A percentile compares a stretch with the other conserved stretches of the same genome.
Conservation (phyloP, 1,140 invertebrate genomes). For the Agrypnia vestita region DNA sequence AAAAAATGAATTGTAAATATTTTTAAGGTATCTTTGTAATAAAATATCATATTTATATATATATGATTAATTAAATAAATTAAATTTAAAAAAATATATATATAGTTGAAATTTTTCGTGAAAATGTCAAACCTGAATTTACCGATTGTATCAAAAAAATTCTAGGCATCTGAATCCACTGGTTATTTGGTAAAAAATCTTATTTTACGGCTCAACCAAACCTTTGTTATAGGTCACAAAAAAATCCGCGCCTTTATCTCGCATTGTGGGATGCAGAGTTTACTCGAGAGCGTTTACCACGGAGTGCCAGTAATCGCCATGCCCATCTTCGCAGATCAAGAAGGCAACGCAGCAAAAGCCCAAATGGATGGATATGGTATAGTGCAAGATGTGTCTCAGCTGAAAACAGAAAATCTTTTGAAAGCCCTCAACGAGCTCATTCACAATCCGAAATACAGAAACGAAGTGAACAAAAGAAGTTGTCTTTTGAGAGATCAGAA, state of each 20-base stretch:
- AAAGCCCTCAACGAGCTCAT: conserved; percentile 74
- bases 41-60: too few species aligned
- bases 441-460: conserved; percentile 71
- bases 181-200: too few species aligned
- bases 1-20: too few species aligned
- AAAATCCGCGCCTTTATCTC: conserved; percentile 86
- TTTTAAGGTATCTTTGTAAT: too few species aligned
- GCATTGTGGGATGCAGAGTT: conserved; percentile 86
- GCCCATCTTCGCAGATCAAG: conserved; percentile 86
- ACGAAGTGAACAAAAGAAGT: conserved; percentile 73
- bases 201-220: too few species aligned
- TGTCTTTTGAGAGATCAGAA: conserved; percentile 77
- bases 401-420: conserved; percentile 73
- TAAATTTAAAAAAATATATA: too few species aligned
- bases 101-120: too few species aligned
- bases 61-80: too few species aligned
- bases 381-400: conserved; percentile 72
- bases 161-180: too few species aligned
- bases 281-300: conserved; percentile 87
- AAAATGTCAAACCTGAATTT: too few species aligned
- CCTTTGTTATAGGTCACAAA: conserved; percentile 75
- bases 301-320: conserved; percentile 84
- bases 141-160: too few species aligned
- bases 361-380: conserved; percentile 78
- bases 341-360: conserved; percentile 84